Base-by-base conservation (phyloP, 2,113 vertebrate species). In the Romanogobio albipinnatus region DNA sequence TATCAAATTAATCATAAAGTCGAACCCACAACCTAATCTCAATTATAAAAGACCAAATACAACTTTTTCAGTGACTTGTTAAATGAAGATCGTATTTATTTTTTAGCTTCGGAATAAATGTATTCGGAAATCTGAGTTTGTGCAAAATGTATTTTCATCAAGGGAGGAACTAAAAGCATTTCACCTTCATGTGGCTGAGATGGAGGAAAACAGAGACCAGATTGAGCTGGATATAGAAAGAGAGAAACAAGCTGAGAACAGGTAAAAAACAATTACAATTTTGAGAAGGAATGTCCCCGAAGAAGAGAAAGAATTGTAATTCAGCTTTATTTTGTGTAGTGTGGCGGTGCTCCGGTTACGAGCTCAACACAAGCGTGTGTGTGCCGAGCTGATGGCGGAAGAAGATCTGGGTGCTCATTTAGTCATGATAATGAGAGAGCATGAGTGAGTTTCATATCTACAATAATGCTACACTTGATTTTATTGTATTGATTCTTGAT, bases 151-250 rank as follows among this genome's bases (percentile, higher is more conserved):
- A 8, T 76, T 79, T 53, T 19, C 82, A 84, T 62, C 7, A 76
- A 95, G 94, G 85, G 92, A 92, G 76, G 91, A 94, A 73, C 93
- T 97, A 77, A 89, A 73, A 4, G 88, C 93, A 43, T 96, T 95
- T 84, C 92, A 29, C 33, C 89, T 91, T 87, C 93, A 89, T 82
- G 90, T 95, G 17, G 56, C 90, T 45, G 85, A 85, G 78, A 84
- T 97, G 62, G 10, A 86, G 90, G 84, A 89, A 71, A 94, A 96
- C 88, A 95, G 94, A 89, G 90, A 91, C 22, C 24, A 10, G 2
- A 85, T 95, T 91, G 95, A 95, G 17, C 47, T 26, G 2, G 89
- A 96, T 81, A 93, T 93, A 0, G 84, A 92, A 70, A 78, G 19
- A 2, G 93, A 96, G 89, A 92, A 90, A 88, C 89, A 90, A 51